Evolutionary conservation across 2,797 vertebrate species (phyloP), one percentile per base, ranked within the genome.

Genomic region (Numenius phaeopus): DNA sequence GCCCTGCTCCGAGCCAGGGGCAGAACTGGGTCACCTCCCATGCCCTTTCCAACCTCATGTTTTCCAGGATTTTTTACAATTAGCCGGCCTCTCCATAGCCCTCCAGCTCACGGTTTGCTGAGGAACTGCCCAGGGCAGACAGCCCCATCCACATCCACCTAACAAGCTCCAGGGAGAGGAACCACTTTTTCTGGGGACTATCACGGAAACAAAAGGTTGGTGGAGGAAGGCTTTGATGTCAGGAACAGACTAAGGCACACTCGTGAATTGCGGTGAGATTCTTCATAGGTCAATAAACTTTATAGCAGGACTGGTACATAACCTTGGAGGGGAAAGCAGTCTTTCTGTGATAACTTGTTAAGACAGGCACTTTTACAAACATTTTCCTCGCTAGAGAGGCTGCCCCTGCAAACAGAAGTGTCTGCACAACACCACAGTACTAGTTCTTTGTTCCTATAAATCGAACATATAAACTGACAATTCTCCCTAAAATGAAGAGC

Each of bases 271-370:
- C 8, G 2, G 46, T 23, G 57, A 77, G 73, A 89, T 91, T 92
- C 76, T 76, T 78, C 76, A 55, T 32, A 78, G 61, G 46, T 83
- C 91, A 82, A 89, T 96, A 96, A 96, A 95, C 76, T 95, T 96
- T 85, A 94, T 14, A 87, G 87, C 84, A 78, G 67, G 49, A 89
- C 40, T 93, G 40, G 66, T 61, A 67, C 83, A 5, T 46, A 88
- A 91, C 64, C 70, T 82, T 49, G 50, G 55, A 72, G 55, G 30
- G 76, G 9, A 79, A 75, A 83, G 29, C 71, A 85, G 71, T 13
- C 66, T 37, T 90, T 84, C 59, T 15, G 13, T 26, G 59, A 9
- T 77, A 90, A 70, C 83, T 61, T 59, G 64, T 65, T 70, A 87
- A n/a, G 40, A 50, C 15, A 30, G 52, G 30, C 79, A 90, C 64